These are phyloP conservation scores for Drosophila longiperda DNA, from an alignment of 2,888 invertebrate genomes.

Conservation along the genomic window DNA sequence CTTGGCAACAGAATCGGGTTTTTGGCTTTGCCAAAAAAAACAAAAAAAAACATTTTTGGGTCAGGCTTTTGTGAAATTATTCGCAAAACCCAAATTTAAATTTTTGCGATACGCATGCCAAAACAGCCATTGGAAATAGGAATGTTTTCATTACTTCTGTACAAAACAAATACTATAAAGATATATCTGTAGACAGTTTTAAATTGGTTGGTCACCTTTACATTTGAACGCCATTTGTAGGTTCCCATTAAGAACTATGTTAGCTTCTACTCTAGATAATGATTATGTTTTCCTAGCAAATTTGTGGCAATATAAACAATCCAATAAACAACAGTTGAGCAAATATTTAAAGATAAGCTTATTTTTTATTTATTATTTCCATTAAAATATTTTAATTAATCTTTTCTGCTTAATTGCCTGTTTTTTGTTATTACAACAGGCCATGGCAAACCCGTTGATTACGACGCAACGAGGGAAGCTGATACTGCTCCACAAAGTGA, in stretches of 20 bases:
- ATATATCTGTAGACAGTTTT: conserved; percentile 24
- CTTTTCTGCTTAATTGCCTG: conserved; percentile 57
- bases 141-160: conserved; percentile 50
- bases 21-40: conserved; percentile 37
- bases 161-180: background rate
- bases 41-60: conserved; percentile 18
- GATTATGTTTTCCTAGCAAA: background rate
- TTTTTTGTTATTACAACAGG: conserved; percentile 45
- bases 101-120: conserved; percentile 43
- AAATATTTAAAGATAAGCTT: conserved; percentile 35
- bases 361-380: background rate
- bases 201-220: conserved; percentile 13
- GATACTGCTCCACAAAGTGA: conserved; percentile 63
- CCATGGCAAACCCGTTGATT: conserved; percentile 58
- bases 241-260: conserved; percentile 22
- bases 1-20: conserved; percentile 23
- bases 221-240: conserved; percentile 7
- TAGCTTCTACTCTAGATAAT: conserved; percentile 3
- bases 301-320: conserved; percentile 29
- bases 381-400: conserved; percentile 24
- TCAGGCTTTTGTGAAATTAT: conserved; percentile 39
- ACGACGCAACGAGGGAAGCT: conserved; percentile 40
- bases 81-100: conserved; percentile 34
- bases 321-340: conserved; percentile 30
- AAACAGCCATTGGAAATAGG: conserved; percentile 50